These are phyloP conservation scores for Morbakka virulenta DNA, from an alignment of 30 jellyfish, hydroid and myxozoan species.

Conservation along the genomic window DNA sequence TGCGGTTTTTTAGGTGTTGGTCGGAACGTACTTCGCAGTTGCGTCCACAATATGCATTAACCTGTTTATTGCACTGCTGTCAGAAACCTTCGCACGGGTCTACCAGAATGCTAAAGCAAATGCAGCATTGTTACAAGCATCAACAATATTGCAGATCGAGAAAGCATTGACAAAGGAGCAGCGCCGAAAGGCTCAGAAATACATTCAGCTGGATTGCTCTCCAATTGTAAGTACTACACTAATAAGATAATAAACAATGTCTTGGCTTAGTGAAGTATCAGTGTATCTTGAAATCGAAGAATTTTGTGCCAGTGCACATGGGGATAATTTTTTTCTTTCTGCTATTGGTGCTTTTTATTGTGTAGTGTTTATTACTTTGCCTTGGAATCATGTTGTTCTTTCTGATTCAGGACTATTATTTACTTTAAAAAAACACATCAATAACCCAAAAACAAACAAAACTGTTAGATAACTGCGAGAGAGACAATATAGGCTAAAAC, in stretches of 20 bases:
- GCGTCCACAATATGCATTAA: slow-evolving; percentile 89
- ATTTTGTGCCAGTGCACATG: no score
- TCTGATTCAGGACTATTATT: no score
- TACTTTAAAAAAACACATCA: no score
- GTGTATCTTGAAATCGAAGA: no score
- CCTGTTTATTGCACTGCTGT: slow-evolving; percentile 82
- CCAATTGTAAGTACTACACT: slow-evolving; percentile 68
- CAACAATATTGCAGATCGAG: slow-evolving; percentile 81
- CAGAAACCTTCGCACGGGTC: slow-evolving; percentile 96
- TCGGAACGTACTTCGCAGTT: slow-evolving; percentile 78
- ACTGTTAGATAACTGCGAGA: no score
- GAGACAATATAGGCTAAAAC: no score
- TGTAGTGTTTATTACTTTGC: neutral
- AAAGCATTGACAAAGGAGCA: slow-evolving; percentile 60
- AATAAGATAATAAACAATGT: no score
- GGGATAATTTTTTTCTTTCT: neutral
- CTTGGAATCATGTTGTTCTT: neutral
- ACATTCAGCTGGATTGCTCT: slow-evolving; percentile 62
- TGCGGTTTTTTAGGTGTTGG: slow-evolving; percentile 62
- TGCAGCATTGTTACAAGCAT: slow-evolving; percentile 93
- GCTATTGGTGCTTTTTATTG: neutral
- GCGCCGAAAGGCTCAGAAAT: slow-evolving; percentile 14
- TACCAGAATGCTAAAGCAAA: slow-evolving; percentile 91
- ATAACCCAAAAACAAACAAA: no score
- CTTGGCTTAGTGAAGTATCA: no score